Evolutionary conservation across 2,113 vertebrate genomes (phyloP).

Genomic region (Aleadryas rufinucha): DNA sequence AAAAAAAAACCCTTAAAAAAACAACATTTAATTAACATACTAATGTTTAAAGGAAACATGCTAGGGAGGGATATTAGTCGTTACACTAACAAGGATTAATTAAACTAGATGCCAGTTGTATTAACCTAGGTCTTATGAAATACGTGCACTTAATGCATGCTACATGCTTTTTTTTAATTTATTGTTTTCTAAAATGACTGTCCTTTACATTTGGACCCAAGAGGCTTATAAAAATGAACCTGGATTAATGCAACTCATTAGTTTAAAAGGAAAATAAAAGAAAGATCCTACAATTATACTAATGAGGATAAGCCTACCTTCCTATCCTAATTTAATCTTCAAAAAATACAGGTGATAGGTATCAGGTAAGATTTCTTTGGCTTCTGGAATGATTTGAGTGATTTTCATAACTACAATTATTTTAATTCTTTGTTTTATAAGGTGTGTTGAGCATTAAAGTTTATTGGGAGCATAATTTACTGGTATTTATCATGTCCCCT

Average conservation of each 20-base stretch:
- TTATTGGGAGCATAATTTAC: neutral
- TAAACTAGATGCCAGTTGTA: slow-evolving; percentile 81
- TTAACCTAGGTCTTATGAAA: slow-evolving; percentile 84
- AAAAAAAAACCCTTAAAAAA: slow-evolving; percentile 51
- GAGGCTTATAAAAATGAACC: slow-evolving; percentile 85
- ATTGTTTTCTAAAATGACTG: slow-evolving; percentile 83
- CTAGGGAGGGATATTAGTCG: slow-evolving; percentile 79
- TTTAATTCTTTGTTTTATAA: neutral
- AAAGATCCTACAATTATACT: slow-evolving; percentile 78
- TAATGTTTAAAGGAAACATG: slow-evolving; percentile 83
- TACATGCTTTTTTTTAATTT: slow-evolving; percentile 78
- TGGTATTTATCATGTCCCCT: neutral
- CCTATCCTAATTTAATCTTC: slow-evolving; percentile 67
- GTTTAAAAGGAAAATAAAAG: slow-evolving; percentile 81
- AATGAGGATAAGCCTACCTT: slow-evolving; percentile 75
- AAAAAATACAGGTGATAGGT: slow-evolving; percentile 61
- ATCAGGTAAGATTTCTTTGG: slow-evolving; percentile 43
- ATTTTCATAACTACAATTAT: neutral
- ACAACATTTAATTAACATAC: slow-evolving; percentile 82
- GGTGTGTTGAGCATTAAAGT: neutral
- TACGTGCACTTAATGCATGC: slow-evolving; percentile 77
- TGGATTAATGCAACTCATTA: slow-evolving; percentile 86
- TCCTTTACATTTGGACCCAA: slow-evolving; percentile 79
- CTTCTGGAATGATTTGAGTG: neutral
- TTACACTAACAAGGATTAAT: slow-evolving; percentile 87